Base-by-base conservation (phyloP, 2,113 vertebrate species). In the Glaucidium brasilianum region DNA sequence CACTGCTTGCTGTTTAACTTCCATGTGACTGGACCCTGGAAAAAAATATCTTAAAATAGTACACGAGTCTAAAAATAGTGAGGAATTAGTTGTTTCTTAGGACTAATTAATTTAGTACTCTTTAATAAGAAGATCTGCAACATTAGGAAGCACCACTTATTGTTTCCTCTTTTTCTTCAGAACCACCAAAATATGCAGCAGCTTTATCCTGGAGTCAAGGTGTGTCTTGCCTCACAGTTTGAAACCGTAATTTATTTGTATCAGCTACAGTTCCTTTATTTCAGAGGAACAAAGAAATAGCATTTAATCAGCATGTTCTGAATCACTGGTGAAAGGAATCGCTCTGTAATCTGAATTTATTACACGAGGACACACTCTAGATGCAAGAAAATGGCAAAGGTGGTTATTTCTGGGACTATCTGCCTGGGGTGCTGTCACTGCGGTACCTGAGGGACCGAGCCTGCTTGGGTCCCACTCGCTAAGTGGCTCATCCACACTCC, bases 1-100 rank as follows among this genome's bases (percentile, higher is more conserved):
- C 19, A 13, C 49, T 92, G 74, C 94, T 77, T 55, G 79, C 90
- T 96, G 92, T 49, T 92, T 95, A 96, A 96, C 95, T 92, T 96
- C 82, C 95, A 96, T 19, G 75, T 85, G 93, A 86, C 79, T 58
- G 85, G 91, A 87, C 86, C 84, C 71, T 73, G 85, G 64, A 63
- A 88, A 74, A 76, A 68, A 50, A 45, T 34, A 81, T 87, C 76
- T 85, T 89, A 64, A 90, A 92, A 93, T 88, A 88, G 58, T 52
- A 19, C 25, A 18, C 0, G 9, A 50, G 50, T 47, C 86, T 96
- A 92, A 91, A 92, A 87, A 95, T 83, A 95, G 75, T 13, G 63
- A 90, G 64, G 68, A 90, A 75, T 86, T 43, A 29, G 53, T 72
- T 8, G 10, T 73, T 91, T 97, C 92, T 92, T 88, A 39, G 50